Base-by-base conservation (phyloP, 2,797 vertebrate species). In the Pteronotus mesoamericanus region DNA sequence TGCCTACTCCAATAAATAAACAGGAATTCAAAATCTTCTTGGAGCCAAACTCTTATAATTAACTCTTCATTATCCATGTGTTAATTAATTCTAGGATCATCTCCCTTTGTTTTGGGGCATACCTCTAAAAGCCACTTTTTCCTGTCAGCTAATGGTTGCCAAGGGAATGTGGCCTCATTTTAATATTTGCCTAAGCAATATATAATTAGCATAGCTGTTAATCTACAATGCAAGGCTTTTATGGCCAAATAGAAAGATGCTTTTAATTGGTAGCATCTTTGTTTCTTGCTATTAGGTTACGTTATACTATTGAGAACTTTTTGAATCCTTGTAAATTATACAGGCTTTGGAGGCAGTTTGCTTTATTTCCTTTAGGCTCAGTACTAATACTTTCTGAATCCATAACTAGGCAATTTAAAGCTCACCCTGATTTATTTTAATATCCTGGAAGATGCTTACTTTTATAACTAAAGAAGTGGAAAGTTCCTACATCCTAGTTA, bases 1-100 rank as follows among this genome's bases (percentile, higher is more conserved):
- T 86, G 69, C 75, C 37, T 34, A 83, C 64, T 97, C 96, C 57
- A 91, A 15, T 95, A 93, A 92, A 92, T 96, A 88, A 94, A 69
- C 64, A 91, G 74, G 59, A 88, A 85, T 86, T 78, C 34, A 77
- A 87, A n/a, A 85, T 78, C 29, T 90, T 91, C 59, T 66, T 77
- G n/a, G 44, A 92, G 61, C 16, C 69, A 97, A 15, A 71, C 15
- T 89, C 69, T 83, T 86, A 19, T 83, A 94, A 92, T 91, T 84
- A 94, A 86, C 72, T 93, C 82, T 90, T 91, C 21, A 86, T 93
- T 91, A 96, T 82, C 88, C 32, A 51, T 66, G 21, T 86, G 42
- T 77, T 97, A 55, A 92, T 95, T 86, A 91, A 68, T 51, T 78
- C 64, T 74, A 78, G 29, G 12, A 53, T 82, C n/a, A 92, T 92